These are phyloP conservation scores for Pseudomyrmex gracilis DNA, from an alignment of 1,140 invertebrate genomes.

Conservation along the genomic window DNA sequence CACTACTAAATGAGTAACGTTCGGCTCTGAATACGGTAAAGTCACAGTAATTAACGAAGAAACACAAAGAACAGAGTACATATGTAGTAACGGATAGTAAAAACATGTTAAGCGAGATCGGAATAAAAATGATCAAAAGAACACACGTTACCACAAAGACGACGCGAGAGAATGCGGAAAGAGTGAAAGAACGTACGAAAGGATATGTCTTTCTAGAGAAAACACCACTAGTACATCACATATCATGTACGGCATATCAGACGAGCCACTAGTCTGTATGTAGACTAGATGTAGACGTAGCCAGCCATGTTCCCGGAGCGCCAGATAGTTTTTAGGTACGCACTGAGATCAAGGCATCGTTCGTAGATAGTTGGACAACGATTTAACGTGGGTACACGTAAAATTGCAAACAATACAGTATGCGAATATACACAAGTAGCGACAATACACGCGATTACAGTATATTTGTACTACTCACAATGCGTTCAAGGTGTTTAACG, in stretches of 20 bases:
- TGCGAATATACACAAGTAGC: not conserved
- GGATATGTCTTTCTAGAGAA: conserved; percentile 73
- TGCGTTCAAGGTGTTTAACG: not conserved
- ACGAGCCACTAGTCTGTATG: conserved; percentile 83
- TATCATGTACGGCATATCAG: conserved; percentile 84
- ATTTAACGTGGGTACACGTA: conserved; percentile 70
- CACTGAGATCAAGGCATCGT: conserved; percentile 83
- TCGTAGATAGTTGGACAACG: conserved; percentile 75
- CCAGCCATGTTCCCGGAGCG: conserved; percentile 83
- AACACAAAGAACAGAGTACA: not conserved
- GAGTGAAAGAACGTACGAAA: conserved; percentile 69
- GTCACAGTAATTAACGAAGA: not conserved
- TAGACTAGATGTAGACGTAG: conserved; percentile 85
- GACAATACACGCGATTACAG: not conserved
- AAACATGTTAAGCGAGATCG: conserved; percentile 9
- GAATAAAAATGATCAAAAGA: conserved; percentile 22
- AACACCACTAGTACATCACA: conserved; percentile 83
- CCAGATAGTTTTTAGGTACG: conserved; percentile 85
- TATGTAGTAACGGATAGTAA: conserved; percentile 22
- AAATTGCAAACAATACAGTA: not conserved
- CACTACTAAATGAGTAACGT: not conserved
- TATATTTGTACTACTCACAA: conserved; percentile 14
- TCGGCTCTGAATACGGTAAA: conserved; percentile 62
- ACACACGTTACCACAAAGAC: conserved; percentile 30
- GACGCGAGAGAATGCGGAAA: conserved; percentile 63